Evolutionary conservation across 2,113 vertebrate genomes (phyloP).

Genomic region (Scalopus aquaticus): DNA sequence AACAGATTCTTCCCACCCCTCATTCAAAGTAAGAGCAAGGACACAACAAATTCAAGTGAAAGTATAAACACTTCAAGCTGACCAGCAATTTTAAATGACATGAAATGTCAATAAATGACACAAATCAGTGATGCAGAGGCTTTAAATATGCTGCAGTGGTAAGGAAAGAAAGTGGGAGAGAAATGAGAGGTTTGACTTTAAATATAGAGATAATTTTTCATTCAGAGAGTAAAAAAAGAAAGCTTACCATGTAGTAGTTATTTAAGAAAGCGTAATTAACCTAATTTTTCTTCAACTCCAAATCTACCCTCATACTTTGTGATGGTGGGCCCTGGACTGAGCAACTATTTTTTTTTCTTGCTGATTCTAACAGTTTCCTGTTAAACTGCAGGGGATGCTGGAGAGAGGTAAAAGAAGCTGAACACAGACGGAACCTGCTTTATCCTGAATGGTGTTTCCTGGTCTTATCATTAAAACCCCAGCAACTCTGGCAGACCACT

Average conservation of each 20-base stretch:
- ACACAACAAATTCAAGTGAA: neutral
- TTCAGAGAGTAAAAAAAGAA: neutral
- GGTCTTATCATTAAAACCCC: neutral
- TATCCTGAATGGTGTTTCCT: neutral
- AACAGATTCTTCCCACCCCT: neutral
- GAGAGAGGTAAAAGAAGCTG: neutral
- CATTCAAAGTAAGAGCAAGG: neutral
- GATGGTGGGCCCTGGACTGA: neutral
- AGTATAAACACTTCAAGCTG: neutral
- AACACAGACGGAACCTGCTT: neutral
- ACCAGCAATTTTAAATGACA: constrained; percentile 14
- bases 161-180: constrained; percentile 2
- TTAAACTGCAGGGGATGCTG: neutral
- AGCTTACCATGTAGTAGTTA: neutral
- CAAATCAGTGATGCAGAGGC: neutral
- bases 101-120: neutral
- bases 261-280: neutral
- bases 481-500: neutral
- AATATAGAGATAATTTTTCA: neutral
- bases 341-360: neutral
- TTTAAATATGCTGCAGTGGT: neutral
- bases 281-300: neutral
- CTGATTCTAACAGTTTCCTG: neutral
- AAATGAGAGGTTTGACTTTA: neutral
- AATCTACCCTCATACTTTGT: neutral